Evolutionary conservation across 2,113 vertebrate species (phyloP), one percentile per base, ranked within the genome.

Genomic region (Pseudorhombus dupliciocellatus): DNA sequence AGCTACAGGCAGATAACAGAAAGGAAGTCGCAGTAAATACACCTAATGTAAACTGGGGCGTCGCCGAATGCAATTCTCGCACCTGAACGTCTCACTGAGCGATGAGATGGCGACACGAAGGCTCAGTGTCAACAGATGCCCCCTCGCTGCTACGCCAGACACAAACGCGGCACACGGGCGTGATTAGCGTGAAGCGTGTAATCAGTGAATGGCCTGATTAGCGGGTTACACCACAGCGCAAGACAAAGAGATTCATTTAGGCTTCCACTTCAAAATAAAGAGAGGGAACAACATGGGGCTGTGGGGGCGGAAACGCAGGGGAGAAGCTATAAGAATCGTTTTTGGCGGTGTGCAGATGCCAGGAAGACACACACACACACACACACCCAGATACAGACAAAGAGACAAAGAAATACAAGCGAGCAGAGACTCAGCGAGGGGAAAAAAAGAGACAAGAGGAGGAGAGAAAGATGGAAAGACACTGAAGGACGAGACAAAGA

Each of bases 161-260:
- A 70, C 37, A 59, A 50, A 21, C 26, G 20, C 69, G 80, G 31
- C 55, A 73, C 70, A 63, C 55, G 12, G 46, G 46, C 34, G 15
- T 66, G 71, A 90, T 90, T 85, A 88, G 87, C 53, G 14, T 75
- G 82, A 70, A 70, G 89, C 53, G 48, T 78, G 81, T 88, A 89
- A 91, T 89, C 88, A 87, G 87, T 74, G 86, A 86, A 88, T 82
- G 84, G 79, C 83, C 87, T 89, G 89, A 91, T 91, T 87, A 88
- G 84, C 37, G 15, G 73, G 75, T 87, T 73, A 84, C 80, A 84
- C 77, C 76, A 73, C 83, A 73, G 78, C 2, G 75, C 61, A 53
- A 88, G 73, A 87, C 85, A 88, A 85, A 86, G 79, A 79, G 78
- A 84, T 80, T 81, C 58, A 86, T 87, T 88, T 86, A 79, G 74